phyloP scores from a whole-genome alignment of 2,113 vertebrate genomes.

The Mystacornis crossleyi region DNA sequence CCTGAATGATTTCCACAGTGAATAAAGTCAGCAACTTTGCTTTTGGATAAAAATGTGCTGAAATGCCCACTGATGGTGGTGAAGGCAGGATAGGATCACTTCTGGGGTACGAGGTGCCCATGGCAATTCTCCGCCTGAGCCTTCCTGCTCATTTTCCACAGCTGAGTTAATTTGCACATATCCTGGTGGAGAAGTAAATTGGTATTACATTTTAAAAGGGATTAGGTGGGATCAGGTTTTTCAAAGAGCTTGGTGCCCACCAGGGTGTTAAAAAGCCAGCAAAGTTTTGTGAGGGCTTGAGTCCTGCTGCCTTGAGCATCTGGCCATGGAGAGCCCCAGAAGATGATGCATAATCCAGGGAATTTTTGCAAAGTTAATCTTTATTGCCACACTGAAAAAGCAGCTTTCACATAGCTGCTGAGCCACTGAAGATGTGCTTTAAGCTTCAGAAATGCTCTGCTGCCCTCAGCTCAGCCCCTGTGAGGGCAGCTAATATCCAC shows the following conservation, averaged over 20 bases:
- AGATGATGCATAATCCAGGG: not conserved
- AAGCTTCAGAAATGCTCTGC: not conserved
- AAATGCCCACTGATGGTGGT: not conserved
- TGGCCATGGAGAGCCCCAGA: not conserved
- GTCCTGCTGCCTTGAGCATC: not conserved
- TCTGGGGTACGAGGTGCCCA: rapidly evolving
- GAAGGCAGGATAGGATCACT: not conserved
- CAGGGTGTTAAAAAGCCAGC: not conserved
- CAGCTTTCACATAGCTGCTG: not conserved
- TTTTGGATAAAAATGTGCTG: not conserved
- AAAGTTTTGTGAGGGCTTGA: not conserved
- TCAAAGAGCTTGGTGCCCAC: not conserved
- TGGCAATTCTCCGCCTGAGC: not conserved
- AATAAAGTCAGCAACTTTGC: not conserved
- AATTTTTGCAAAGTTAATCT: not conserved
- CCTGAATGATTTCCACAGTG: not conserved
- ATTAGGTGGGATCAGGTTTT: conserved; percentile 13
- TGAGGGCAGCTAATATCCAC: rapidly evolving
- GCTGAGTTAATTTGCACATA: not conserved
- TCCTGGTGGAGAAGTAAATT: not conserved
- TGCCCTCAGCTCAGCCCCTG: not conserved
- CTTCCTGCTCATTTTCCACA: not conserved
- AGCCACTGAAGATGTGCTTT: not conserved
- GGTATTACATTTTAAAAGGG: not conserved
- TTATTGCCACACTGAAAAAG: not conserved